These are phyloP conservation scores for Neoitamus cyanurus DNA, from an alignment of 2,888 invertebrate genomes.

Conservation along the genomic window DNA sequence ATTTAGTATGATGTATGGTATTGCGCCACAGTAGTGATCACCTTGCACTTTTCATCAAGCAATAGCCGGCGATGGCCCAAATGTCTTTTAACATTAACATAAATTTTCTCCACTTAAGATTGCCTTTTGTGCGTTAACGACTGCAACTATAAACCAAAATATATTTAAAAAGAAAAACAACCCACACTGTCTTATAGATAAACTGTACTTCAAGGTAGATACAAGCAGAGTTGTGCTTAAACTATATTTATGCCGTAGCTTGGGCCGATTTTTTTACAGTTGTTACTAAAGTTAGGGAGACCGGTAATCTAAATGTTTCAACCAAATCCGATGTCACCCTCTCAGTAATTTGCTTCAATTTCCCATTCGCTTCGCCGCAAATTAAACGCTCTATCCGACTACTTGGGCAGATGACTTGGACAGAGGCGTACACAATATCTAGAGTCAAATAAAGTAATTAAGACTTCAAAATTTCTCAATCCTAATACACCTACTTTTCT, in stretches of 20 bases:
- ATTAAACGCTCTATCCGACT: constrained; percentile 74
- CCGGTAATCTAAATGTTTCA: constrained; percentile 73
- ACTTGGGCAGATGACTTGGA: constrained; percentile 74
- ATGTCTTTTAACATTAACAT: no score
- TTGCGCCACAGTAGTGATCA: no score
- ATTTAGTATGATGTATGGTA: no score
- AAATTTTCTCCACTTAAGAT: no score
- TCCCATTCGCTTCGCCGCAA: constrained; percentile 75
- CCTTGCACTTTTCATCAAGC: no score
- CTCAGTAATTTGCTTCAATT: constrained; percentile 77
- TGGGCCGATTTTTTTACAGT: constrained; percentile 49
- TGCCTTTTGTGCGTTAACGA: no score
- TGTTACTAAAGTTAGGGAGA: constrained; percentile 64
- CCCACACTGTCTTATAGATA: no score
- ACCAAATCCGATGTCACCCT: constrained; percentile 73
- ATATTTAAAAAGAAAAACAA: no score
- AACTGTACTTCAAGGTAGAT: not conserved
- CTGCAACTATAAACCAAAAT: no score
- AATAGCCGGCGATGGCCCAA: no score
- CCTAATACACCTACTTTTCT: constrained; percentile 54
- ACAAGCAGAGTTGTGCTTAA: not conserved
- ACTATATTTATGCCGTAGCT: not conserved
- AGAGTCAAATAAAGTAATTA: constrained; percentile 8
- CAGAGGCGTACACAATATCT: constrained; percentile 70
- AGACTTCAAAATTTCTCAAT: not conserved